Evolutionary conservation across 2,797 vertebrate species (phyloP), one percentile per base, ranked within the genome.

Genomic region (Periophthalmus magnuspinnatus): DNA sequence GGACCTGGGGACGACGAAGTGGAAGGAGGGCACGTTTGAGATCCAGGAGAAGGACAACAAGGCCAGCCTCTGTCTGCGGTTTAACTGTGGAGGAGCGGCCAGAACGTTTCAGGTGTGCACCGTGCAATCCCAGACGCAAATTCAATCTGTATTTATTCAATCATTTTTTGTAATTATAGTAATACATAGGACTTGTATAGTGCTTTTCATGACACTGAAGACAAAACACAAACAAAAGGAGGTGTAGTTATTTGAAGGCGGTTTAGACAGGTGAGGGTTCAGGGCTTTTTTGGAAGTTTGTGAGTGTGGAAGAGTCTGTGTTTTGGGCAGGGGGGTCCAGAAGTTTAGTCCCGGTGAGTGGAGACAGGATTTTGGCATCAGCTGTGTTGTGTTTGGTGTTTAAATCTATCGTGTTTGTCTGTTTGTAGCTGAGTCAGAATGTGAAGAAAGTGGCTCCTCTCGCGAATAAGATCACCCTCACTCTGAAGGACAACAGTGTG

Each of bases 11-110:
- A 95, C 95, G 86, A 96, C 95, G 14, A 96, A 93, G 65, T 99
- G 97, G 97, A 99, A 93, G 88, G 97, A 99, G 81, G 98, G 97
- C 62, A 93, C 93, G 17, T 98, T 98, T 91, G 97, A 99, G 92
- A 95, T 99, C 71, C 92, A 96, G 68, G 98, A 99, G 87, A 98
- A 96, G 84, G 97, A 98, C 72, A 97, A 93, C 90, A 99, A 96
- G 93, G 92, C 95, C 75, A 96, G 83, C 83, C 92, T 99, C 41
- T 90, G 94, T 36, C 77, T 99, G 65, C 94, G 93, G 83, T 99
- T 97, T 90, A 98, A 81, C 84, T 94, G 94, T 72, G 96, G 96
- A 48, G 97, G 96, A 66, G 83, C 93, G 17, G 81, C 94, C 38
- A 96, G 95, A 81, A 94, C 82, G 0, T 98, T 98, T 88, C 97